phyloP scores from a whole-genome alignment of 2,888 invertebrate species.

The Himalopsyche kuldschensis region DNA sequence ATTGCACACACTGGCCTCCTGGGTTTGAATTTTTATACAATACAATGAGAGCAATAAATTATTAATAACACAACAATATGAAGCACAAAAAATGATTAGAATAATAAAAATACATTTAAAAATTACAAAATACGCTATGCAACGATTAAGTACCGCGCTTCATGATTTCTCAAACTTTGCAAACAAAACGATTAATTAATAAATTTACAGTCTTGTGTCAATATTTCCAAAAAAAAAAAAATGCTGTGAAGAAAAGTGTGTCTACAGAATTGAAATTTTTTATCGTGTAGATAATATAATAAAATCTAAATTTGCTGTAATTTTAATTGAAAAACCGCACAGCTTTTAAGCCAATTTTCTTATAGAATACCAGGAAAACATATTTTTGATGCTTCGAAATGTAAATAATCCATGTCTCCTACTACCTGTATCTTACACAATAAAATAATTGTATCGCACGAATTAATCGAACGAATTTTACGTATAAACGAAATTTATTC shows the following conservation, averaged over 20 bases:
- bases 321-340: background rate
- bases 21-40: constrained; percentile 4
- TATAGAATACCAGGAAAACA: background rate
- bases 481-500: background rate
- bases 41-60: constrained; percentile 57
- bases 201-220: background rate
- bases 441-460: constrained; percentile 5
- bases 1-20: constrained; percentile 61
- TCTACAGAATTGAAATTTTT: too few species aligned
- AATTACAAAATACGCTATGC: background rate
- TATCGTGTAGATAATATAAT: too few species aligned
- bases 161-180: background rate
- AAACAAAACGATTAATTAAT: background rate
- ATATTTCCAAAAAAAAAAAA: background rate
- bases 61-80: constrained; percentile 44
- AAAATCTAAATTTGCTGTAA: background rate
- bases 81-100: background rate
- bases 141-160: background rate
- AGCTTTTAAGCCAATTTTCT: background rate
- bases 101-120: background rate
- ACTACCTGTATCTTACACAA: background rate
- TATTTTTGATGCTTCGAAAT: background rate
- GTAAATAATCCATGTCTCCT: background rate
- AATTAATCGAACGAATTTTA: background rate
- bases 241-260: background rate